These are phyloP conservation scores for Spea bombifrons DNA, from an alignment of 2,113 vertebrate species.

Conservation along the genomic window DNA sequence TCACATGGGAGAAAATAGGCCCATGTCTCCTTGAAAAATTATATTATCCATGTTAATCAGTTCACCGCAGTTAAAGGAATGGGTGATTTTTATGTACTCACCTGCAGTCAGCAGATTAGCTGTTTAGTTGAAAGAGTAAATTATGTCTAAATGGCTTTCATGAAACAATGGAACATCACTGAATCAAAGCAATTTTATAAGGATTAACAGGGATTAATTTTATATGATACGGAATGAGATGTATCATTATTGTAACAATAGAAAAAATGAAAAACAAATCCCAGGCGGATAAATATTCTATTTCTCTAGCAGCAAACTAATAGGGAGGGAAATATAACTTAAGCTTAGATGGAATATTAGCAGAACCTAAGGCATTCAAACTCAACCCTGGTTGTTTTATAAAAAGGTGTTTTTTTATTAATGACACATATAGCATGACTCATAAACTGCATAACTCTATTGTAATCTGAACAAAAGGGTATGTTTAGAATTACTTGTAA, in stretches of 20 bases:
- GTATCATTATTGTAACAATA: background rate
- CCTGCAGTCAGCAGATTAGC: too few species aligned
- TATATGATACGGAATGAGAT: background rate
- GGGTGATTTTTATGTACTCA: too few species aligned
- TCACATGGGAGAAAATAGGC: too few species aligned
- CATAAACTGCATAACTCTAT: constrained; percentile 5
- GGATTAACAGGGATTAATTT: constrained; percentile 1
- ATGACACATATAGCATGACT: background rate
- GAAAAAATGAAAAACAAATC: background rate
- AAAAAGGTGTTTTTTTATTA: background rate
- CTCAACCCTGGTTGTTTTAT: background rate
- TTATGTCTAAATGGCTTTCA: background rate
- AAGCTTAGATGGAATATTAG: background rate
- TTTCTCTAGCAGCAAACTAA: background rate
- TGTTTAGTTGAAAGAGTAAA: background rate
- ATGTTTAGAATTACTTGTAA: background rate
- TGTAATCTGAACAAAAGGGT: constrained; percentile 12
- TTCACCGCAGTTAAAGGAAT: too few species aligned
- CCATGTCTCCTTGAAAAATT: too few species aligned
- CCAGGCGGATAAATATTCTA: background rate
- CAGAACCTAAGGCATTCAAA: background rate
- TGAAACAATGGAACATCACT: background rate
- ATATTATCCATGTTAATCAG: too few species aligned
- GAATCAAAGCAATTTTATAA: background rate
- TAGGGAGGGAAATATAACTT: background rate